Conservation (phyloP, 2,888 invertebrate species). For the Plagiodera versicolora region DNA sequence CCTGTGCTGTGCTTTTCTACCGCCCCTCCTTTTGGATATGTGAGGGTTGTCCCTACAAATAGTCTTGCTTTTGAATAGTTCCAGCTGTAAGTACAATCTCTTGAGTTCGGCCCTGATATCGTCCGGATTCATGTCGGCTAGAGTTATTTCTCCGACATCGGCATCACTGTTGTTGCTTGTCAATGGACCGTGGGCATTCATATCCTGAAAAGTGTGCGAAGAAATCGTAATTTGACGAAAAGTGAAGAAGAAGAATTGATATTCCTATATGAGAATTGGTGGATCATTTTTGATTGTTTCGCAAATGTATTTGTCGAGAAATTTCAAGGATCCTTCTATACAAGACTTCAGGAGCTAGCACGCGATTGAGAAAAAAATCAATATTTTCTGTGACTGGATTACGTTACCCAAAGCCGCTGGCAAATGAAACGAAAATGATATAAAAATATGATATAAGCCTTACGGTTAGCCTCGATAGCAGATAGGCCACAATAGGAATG, state of each 20-base stretch:
- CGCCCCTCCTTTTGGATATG: conserved; percentile 92
- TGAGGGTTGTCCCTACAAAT: conserved; percentile 94
- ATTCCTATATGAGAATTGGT: too few relatives aligned
- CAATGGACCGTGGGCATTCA: conserved; percentile 52
- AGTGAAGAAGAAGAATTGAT: too few relatives aligned
- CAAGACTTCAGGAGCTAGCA: too few relatives aligned
- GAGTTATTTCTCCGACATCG: conserved; percentile 86
- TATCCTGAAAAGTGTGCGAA: too few relatives aligned
- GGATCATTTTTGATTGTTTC: too few relatives aligned
- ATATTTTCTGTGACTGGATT: too few relatives aligned
- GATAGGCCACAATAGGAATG: neutral
- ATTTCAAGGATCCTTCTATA: too few relatives aligned
- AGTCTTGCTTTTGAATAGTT: conserved; percentile 89
- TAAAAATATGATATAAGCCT: neutral
- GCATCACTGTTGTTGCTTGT: conserved; percentile 70
- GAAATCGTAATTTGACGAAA: too few relatives aligned
- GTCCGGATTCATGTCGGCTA: conserved; percentile 88
- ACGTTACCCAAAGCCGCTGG: too few relatives aligned
- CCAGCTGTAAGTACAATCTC: conserved; percentile 88
- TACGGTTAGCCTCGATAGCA: neutral
- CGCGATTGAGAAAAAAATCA: too few relatives aligned
- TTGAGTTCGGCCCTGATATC: conserved; percentile 86
- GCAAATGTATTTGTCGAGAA: too few relatives aligned
- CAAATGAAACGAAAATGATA: neutral
- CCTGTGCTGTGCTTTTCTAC: conserved; percentile 83